Evolutionary conservation across 2,888 invertebrate genomes (phyloP), one percentile per base, ranked within the genome.

Genomic region (Euzophera pinguis): DNA sequence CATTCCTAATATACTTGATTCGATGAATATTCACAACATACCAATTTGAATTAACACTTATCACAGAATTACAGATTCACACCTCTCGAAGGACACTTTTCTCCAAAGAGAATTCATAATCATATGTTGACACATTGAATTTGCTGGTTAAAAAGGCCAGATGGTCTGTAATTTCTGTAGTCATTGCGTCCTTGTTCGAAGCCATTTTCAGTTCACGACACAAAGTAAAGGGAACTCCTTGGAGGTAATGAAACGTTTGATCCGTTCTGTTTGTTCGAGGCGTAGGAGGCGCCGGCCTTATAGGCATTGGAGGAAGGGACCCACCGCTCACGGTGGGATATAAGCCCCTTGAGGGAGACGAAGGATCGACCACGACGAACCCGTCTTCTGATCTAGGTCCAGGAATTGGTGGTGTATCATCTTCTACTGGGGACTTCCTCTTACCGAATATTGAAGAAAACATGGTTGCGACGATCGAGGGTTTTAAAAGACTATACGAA

Each of bases 101-200:
- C 67, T 93, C 93, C 2, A 85, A 68, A 10, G 81, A 75, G 65
- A 93, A 93, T 61, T 91, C 87, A 63, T 93, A 93, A 29, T 87
- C 71, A 58, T 79, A 89, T 43, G 80, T 74, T 53, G 73, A 76
- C 52, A 90, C 63, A 53, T 81, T 82, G 2, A 91, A 68, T 73
- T 86, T 81, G 67, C 84, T 88, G 0, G 90, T 82, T 38, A 92
- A 71, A 55, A 91, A 92, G 0, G 91, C 88, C 32, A 91, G 69
- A 17, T 92, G 78, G 61, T 92, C 91, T 48, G 84, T 81, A 13
- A 91, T 79, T 73, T 91, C 86, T 0, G 90, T 80, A 9, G 90
- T 81, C 52, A 90, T 81, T 0, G 84, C 67, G 53, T 92, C 91
- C 60, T 90, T 88, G 60, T 86, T 90, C 8, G 83, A 65, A 6